Evolutionary conservation across 2,888 invertebrate species (phyloP), one percentile per base, ranked within the genome.

Genomic region (Gibbula magus): DNA sequence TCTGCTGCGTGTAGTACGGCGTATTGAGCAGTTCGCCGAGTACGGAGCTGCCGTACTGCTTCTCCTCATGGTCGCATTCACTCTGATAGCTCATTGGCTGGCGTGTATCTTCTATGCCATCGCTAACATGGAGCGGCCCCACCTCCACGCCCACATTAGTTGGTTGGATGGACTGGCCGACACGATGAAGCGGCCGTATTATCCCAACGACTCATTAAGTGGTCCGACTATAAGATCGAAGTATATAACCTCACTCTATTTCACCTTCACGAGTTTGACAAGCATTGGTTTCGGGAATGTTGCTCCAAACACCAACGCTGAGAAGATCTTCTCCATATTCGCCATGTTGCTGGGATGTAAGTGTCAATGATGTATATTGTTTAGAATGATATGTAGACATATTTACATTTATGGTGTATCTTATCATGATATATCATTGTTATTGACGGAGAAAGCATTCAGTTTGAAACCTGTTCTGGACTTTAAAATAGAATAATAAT

Each of bases 281-380:
- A 92, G 92, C 85, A 93, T 93, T 52, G 93, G 93, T 3, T 93
- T 93, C 84, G 93, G 93, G 20, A 93, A 93, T 83, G 90, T 93
- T 35, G 91, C 92, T 0, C 92, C 93, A 5, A 92, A 92, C 82
- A 93, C 93, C 0, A 92, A 92, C 82, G 90, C 91, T 51, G 93
- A 93, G 85, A 93, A 93, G 82, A 89, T 93, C 32, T 93, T 93
- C 86, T 90, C 93, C n/a, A 93, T 93, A 77, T 91, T 93, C 83
- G 92, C 92, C 78, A 93, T 93, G 93, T 85, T 93, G 84, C 85
- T 92, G 4, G 93, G 93, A 67, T 92, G 93, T 93, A 84, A 92
- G 93, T 91, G 81, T 66, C 13, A 45, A 45, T 10, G n/a, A 66
- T 82, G n/a, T 39, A 22, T 77, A 75, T 22, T 3, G 5, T 13